phyloP scores from a whole-genome alignment of 2,888 invertebrate genomes.

The Acrobasis suavella region DNA sequence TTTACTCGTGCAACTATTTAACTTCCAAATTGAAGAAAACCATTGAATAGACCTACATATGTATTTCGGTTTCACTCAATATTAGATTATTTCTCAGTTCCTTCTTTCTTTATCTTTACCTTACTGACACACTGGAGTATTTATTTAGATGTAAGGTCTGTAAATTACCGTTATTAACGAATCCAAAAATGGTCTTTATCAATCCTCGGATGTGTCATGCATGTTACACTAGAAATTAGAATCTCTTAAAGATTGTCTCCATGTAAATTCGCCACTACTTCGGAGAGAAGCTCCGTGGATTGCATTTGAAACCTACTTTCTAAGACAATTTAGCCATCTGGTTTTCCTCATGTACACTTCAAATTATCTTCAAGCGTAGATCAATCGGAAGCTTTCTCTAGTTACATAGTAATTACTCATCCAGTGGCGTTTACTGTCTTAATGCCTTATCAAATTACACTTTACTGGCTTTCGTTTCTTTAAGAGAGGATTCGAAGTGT shows the following conservation, averaged over 20 bases:
- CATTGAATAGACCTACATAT: no score
- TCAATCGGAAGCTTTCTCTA: constrained; percentile 22
- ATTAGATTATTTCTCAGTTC: no score
- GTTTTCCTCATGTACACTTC: constrained; percentile 8
- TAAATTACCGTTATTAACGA: no score
- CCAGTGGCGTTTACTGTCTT: background rate
- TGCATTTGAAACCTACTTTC: constrained; percentile 16
- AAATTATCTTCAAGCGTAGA: constrained; percentile 16
- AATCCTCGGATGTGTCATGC: no score
- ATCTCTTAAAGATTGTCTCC: background rate
- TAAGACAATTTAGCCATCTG: constrained; percentile 21
- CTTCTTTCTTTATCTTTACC: no score
- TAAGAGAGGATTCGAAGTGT: no score
- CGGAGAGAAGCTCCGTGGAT: constrained; percentile 7
- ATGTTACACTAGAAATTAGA: background rate
- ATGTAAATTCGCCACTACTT: constrained; percentile 1
- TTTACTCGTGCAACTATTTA: no score
- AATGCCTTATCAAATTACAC: constrained; percentile 6
- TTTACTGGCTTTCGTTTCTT: background rate
- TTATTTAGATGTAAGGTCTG: no score
- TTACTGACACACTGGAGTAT: no score
- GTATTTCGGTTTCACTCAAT: no score
- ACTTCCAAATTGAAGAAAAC: no score
- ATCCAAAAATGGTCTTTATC: no score
- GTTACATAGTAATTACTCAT: constrained; percentile 10